Conservation (phyloP, 2,797 vertebrate genomes). For the Acanthis flammea region DNA sequence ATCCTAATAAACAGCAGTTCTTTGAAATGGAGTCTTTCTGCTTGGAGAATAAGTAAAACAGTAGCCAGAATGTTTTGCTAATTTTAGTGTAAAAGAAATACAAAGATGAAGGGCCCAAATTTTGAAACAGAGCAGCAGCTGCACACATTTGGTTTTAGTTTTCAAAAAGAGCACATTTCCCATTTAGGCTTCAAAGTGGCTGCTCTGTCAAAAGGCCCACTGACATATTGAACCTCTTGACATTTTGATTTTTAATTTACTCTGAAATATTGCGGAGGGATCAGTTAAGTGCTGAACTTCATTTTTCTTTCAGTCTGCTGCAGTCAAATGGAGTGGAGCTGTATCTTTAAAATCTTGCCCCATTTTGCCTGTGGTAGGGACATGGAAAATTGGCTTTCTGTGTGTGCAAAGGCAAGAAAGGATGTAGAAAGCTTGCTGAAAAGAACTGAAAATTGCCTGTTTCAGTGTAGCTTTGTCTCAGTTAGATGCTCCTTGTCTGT, state of each 20-base stretch:
- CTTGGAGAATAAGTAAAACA: background rate
- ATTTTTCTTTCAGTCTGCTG: conserved; percentile 44
- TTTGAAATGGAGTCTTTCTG: background rate
- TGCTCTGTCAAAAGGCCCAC: conserved; percentile 44
- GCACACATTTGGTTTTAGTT: conserved; percentile 17
- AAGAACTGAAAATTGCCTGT: conserved; percentile 44
- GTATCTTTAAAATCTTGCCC: conserved; percentile 64
- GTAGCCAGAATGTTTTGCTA: conserved; percentile 9
- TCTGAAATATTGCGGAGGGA: conserved; percentile 34
- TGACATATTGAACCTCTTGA: conserved; percentile 65
- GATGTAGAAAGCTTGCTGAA: conserved; percentile 36
- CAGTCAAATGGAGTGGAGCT: conserved; percentile 21
- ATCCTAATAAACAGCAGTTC: background rate
- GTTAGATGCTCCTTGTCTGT: conserved; percentile 20
- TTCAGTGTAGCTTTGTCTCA: conserved; percentile 17
- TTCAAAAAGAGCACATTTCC: conserved; percentile 1
- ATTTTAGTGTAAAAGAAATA: background rate
- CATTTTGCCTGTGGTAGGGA: conserved; percentile 12
- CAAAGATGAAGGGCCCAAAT: background rate
- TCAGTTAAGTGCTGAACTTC: conserved; percentile 50
- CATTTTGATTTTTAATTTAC: conserved; percentile 68
- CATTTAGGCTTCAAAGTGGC: conserved; percentile 54
- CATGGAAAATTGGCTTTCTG: conserved; percentile 45
- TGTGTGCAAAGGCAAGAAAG: conserved; percentile 38
- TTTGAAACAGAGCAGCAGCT: background rate